Percentiles rank a stretch among this genome's conserved stretches.
Evolutionary conservation across 2,888 invertebrate species (phyloP).

Genomic region (Rhopalosiphum nymphaeae): DNA sequence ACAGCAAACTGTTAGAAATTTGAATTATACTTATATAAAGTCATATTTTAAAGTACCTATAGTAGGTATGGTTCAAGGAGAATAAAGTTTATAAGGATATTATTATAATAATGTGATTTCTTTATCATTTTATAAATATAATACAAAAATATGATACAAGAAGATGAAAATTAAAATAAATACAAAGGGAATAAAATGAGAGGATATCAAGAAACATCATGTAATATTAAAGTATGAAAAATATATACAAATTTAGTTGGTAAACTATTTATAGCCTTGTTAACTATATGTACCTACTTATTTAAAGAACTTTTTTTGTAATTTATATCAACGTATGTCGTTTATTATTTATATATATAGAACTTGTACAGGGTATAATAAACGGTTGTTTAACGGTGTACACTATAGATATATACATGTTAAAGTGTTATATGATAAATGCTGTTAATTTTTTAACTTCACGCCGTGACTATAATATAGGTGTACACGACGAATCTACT

Average conservation of each 20-base stretch:
- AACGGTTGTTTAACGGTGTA: not conserved
- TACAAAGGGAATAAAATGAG: not conserved
- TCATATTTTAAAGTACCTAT: not conserved
- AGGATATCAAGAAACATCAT: not conserved
- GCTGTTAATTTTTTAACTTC: slow-evolving; percentile 37
- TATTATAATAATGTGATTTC: not conserved
- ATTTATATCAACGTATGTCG: slow-evolving; percentile 16
- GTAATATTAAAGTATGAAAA: not conserved
- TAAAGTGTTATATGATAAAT: slow-evolving; percentile 45
- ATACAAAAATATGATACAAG: not conserved
- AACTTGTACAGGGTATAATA: not conserved
- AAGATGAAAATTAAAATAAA: slow-evolving; percentile 36
- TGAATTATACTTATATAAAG: not conserved
- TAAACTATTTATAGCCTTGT: not conserved
- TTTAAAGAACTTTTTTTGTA: slow-evolving; percentile 19
- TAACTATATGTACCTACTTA: not conserved
- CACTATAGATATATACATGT: not conserved
- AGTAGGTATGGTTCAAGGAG: not conserved
- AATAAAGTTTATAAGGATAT: not conserved
- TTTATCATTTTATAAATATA: not conserved
- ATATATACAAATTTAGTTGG: slow-evolving; percentile 12
- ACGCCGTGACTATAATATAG: slow-evolving; percentile 1
- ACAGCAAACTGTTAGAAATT: not conserved
- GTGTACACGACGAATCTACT: slow-evolving; percentile 46
- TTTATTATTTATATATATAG: not conserved